Base-by-base conservation (phyloP, 2,888 invertebrate species). In the Ormyrus labotus region DNA sequence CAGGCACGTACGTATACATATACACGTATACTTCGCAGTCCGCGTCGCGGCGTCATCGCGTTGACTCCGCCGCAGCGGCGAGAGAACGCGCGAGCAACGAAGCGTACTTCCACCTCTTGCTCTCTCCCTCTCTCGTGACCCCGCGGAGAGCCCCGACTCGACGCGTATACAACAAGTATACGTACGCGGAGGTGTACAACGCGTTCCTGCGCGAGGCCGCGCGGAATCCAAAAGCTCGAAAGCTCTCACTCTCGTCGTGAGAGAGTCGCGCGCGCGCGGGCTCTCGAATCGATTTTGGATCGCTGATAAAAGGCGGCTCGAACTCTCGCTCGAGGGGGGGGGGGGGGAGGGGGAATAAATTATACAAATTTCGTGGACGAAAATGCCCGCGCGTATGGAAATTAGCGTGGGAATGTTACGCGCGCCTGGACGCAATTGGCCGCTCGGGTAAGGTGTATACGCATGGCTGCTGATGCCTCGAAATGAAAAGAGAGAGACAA, bases 61-160 rank as follows among this genome's bases (percentile, higher is more conserved):
- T 50, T 65, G 64, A 65, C 64, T 48, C 64, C 50, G 63, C 47
- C n/a, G 34, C 34, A 3, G 57, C 34, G 34, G 57, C 73, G 57
- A 70, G 64, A 68, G 74, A 79, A 65, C 82, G 64, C 88, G 87
- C 83, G 87, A 84, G 87, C 90, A 90, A 83, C 90, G 85, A 88
- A 90, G 89, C 90, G 90, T 90, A 86, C 88, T 90, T 90, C 90
- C 90, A 89, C 88, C 88, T 88, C 86, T 87, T 86, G 88, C 86
- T 82, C 83, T 67, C 76, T 75, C 68, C 13, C 58, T 60, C 69
- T 63, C 84, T 84, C 85, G 85, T 88, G 88, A 88, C 88, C 87
- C 87, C 88, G 73, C 77, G 67, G 45, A 57, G 4, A 34, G 34
- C 3, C 34, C 34, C 34, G 3, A 3, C 34, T 34, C 61, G 47